Evolutionary conservation across 1,140 invertebrate species (phyloP).

Genomic region (Homalodisca vitripennis): DNA sequence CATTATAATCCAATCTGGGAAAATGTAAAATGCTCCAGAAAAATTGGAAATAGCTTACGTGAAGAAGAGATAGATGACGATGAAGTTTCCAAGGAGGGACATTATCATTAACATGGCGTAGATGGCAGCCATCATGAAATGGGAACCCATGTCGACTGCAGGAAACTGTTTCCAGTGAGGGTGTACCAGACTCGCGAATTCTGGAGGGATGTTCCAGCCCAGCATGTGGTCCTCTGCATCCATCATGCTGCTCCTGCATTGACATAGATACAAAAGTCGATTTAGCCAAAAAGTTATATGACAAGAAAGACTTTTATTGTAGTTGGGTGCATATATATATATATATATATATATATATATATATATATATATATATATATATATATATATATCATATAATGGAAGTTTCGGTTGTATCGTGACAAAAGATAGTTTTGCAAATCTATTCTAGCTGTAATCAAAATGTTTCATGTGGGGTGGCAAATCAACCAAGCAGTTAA

Average conservation of each 20-base stretch:
- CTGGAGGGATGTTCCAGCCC: slow-evolving; percentile 68
- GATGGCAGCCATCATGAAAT: slow-evolving; percentile 69
- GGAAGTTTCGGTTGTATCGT: neutral
- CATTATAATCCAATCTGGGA: too few relatives aligned
- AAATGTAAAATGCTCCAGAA: too few relatives aligned
- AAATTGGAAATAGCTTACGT: slow-evolving; percentile 66
- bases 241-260: neutral
- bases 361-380: neutral
- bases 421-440: neutral
- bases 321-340: neutral
- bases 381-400: neutral
- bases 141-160: slow-evolving; percentile 67
- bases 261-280: neutral
- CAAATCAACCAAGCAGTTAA: too few relatives aligned
- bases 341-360: neutral
- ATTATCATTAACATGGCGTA: slow-evolving; percentile 67
- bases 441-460: neutral
- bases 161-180: slow-evolving; percentile 69
- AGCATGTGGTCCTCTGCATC: slow-evolving; percentile 45
- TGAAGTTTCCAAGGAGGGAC: slow-evolving; percentile 71
- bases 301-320: neutral
- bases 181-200: slow-evolving; percentile 65
- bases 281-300: neutral
- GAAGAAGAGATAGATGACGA: slow-evolving; percentile 80
- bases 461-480: too few relatives aligned